Conservation (phyloP, 2,113 vertebrate genomes). For the Xiphias gladius region DNA sequence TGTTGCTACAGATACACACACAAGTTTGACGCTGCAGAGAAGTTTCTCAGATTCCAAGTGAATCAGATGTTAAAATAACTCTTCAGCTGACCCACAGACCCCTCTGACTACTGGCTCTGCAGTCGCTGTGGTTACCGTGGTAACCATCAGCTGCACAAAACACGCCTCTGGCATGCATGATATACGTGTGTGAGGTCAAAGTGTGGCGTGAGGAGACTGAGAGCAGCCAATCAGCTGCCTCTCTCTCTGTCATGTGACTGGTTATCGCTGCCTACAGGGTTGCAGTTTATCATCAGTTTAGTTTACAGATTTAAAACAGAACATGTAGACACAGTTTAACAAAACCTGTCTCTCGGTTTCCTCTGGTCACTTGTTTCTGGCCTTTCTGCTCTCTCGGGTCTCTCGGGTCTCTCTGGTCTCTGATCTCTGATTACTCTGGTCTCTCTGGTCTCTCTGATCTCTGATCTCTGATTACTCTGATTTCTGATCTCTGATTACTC, state of each 20-base stretch:
- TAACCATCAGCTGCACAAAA: slow-evolving; percentile 35
- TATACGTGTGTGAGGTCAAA: slow-evolving; percentile 12
- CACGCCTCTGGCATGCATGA: slow-evolving; percentile 3
- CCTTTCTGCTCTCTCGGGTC: too few species aligned
- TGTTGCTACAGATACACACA: too few species aligned
- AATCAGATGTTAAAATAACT: too few species aligned
- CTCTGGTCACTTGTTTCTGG: not conserved
- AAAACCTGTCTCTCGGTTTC: too few species aligned
- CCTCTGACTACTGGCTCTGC: slow-evolving; percentile 16
- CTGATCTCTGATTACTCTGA: not conserved
- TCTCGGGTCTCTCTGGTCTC: not conserved
- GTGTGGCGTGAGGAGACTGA: not conserved
- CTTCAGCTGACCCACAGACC: not conserved
- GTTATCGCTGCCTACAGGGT: not conserved
- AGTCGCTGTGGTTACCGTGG: slow-evolving; percentile 24
- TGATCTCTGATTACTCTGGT: too few species aligned
- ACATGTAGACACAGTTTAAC: too few species aligned
- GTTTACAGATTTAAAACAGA: too few species aligned
- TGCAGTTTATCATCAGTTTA: too few species aligned
- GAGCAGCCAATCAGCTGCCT: slow-evolving; percentile 23
- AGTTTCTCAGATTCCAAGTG: too few species aligned
- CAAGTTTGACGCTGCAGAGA: too few species aligned
- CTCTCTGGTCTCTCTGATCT: too few species aligned
- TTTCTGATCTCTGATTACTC: not conserved
- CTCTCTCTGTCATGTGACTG: not conserved